Percentiles rank a stretch among this genome's conserved stretches.
Evolutionary conservation across 2,888 invertebrate species (phyloP).

Genomic region (Acrobasis consociella): DNA sequence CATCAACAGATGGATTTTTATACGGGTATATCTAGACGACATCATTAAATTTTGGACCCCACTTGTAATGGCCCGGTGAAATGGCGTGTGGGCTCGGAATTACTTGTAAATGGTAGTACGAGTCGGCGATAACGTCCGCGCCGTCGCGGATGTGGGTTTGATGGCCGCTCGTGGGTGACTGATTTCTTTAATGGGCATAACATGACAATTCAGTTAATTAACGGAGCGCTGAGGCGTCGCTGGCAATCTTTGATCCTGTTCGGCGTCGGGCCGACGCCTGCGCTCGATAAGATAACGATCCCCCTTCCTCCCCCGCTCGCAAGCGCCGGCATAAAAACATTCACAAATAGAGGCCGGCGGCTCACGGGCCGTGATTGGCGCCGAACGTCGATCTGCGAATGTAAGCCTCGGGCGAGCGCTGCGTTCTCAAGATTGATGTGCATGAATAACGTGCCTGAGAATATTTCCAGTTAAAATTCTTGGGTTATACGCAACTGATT

Average conservation of each 20-base stretch:
- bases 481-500: slow-evolving; percentile 16
- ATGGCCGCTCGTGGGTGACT: slow-evolving; percentile 58
- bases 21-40: slow-evolving; percentile 68
- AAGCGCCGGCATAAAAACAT: slow-evolving; percentile 62
- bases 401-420: slow-evolving; percentile 48
- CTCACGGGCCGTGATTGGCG: slow-evolving; percentile 50
- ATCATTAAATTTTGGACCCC: slow-evolving; percentile 67
- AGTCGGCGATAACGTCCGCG: slow-evolving; percentile 49
- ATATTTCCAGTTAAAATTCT: slow-evolving; percentile 36
- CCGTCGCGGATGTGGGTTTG: slow-evolving; percentile 55
- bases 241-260: slow-evolving; percentile 52
- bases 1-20: slow-evolving; percentile 71
- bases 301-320: slow-evolving; percentile 37
- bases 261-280: slow-evolving; percentile 60
- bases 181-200: slow-evolving; percentile 45
- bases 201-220: slow-evolving; percentile 36
- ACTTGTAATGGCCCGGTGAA: slow-evolving; percentile 57
- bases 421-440: slow-evolving; percentile 51
- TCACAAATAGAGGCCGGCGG: slow-evolving; percentile 62
- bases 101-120: slow-evolving; percentile 60
- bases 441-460: slow-evolving; percentile 44
- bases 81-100: slow-evolving; percentile 61
- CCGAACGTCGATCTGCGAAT: slow-evolving; percentile 52
- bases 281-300: slow-evolving; percentile 55
- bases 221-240: slow-evolving; percentile 40